Evolutionary conservation across 2,113 vertebrate genomes (phyloP).

Genomic region (Heteronetta atricapilla): DNA sequence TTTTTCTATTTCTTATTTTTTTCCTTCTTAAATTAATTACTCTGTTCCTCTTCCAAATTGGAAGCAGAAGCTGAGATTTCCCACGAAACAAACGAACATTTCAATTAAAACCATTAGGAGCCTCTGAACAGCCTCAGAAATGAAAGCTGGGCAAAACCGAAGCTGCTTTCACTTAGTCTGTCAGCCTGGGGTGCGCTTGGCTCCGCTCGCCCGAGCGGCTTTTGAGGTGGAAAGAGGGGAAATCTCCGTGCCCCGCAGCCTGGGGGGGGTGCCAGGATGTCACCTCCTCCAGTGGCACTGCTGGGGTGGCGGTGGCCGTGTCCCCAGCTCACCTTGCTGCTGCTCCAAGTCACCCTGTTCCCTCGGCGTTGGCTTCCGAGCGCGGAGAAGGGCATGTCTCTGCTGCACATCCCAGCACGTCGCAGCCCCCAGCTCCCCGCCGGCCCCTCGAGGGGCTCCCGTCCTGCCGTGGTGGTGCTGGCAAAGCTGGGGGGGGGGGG

Average conservation of each 20-base stretch:
- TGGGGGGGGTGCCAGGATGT: background rate
- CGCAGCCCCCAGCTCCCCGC: rapidly evolving
- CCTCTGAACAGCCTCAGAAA: background rate
- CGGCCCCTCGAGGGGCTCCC: background rate
- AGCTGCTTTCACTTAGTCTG: background rate
- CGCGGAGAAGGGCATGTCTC: background rate
- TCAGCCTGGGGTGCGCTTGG: background rate
- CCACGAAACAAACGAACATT: conserved; percentile 22
- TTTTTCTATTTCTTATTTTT: background rate
- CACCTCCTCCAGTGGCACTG: background rate
- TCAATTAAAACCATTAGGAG: conserved; percentile 41
- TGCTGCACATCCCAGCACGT: too few species aligned
- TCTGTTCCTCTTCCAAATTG: conserved; percentile 48
- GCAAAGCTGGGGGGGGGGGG: too few species aligned
- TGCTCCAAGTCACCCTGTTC: background rate
- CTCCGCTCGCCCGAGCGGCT: rapidly evolving
- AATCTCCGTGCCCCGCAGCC: background rate
- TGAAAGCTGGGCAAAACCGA: background rate
- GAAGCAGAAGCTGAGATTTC: conserved; percentile 58
- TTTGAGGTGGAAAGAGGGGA: background rate
- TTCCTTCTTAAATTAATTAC: background rate
- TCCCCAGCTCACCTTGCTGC: background rate
- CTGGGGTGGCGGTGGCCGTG: rapidly evolving
- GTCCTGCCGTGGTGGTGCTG: background rate
- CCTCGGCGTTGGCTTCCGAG: background rate